Base-by-base conservation (phyloP, 2,888 invertebrate genomes). In the Ophonus ardosiacus region DNA sequence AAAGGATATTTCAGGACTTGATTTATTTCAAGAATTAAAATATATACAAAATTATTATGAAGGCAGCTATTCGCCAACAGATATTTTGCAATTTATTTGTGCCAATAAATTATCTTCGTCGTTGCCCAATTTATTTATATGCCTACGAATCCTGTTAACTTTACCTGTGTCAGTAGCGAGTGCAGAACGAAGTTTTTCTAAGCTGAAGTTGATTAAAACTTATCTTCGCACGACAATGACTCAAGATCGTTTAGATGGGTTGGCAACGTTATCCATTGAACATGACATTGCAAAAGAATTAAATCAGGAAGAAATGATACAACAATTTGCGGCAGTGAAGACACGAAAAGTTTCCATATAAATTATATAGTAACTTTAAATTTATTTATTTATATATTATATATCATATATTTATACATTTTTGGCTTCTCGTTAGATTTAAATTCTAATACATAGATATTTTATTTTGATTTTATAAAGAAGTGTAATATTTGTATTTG, bases 151-250 rank as follows among this genome's bases (percentile, higher is more conserved):
- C 8, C 24, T 71, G 24, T 15, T 71, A 71, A 71, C 71, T 21
- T 71, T 71, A 15, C 71, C 71, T 15, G 71, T 71, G n/a, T 71
- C 71, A 24, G 71, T 31, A 71, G 71, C 40, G 10, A 21, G 21
- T 40, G 17, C 21, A 21, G 71, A 71, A 40, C 31, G 71, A n/a
- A 7, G 2, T 71, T 21, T 71, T 4, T 21, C 24, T 21, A 21
- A 71, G 2, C 6, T 71, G 7, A 71, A 71, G 7, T 24, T 68
- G 21, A 68, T 68, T 68, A 68, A 68, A 68, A 15, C n/a, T 59
- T 15, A 59, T 59, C 17, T 59, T 15, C n/a, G 59, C 1, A 4
- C 61, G 18, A 17, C 71, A 15, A 71, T 24, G 71, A 21, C 71
- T 21, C 17, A 71, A 21, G 71, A 71, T 21, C 18, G 7, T 21